A percentile compares a stretch with the other conserved stretches of the same genome.
phyloP scores from a whole-genome alignment of 2,113 vertebrate genomes.

The Hiodon tergisus region DNA sequence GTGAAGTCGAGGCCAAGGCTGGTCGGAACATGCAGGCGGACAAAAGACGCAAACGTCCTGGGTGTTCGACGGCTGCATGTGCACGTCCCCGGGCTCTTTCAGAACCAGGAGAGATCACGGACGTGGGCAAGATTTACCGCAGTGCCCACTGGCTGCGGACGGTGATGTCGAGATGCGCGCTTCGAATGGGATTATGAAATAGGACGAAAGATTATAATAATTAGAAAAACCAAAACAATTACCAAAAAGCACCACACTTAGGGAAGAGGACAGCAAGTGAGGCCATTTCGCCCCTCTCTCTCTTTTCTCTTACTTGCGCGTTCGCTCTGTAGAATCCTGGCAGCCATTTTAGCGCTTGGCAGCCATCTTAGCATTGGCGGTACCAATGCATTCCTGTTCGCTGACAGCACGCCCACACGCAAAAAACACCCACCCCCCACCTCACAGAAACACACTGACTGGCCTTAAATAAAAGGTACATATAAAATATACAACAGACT shows the following conservation, averaged over 20 bases:
- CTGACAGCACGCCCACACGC: slow-evolving; percentile 49
- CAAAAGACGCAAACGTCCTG: too few relatives aligned
- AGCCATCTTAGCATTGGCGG: slow-evolving; percentile 89
- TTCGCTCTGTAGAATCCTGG: slow-evolving; percentile 72
- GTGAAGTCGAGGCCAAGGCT: too few relatives aligned
- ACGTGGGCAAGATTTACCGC: too few relatives aligned
- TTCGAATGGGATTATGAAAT: slow-evolving; percentile 4
- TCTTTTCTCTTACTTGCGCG: slow-evolving; percentile 40
- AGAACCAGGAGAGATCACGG: too few relatives aligned
- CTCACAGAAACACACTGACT: background rate
- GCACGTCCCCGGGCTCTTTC: too few relatives aligned
- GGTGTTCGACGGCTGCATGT: too few relatives aligned
- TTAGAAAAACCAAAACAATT: background rate
- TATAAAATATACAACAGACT: too few relatives aligned
- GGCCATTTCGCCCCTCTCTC: slow-evolving; percentile 33
- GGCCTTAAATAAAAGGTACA: background rate
- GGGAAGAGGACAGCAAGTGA: slow-evolving; percentile 7
- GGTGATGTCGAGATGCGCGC: background rate
- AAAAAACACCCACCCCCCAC: background rate
- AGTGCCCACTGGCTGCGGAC: too few relatives aligned
- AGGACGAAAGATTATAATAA: slow-evolving; percentile 6
- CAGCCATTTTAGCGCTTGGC: slow-evolving; percentile 93
- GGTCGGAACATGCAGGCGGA: too few relatives aligned
- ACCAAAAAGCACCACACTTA: background rate
- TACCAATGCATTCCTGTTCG: slow-evolving; percentile 67